Conservation (phyloP, 2,888 invertebrate species). For the Cheilosia soror region DNA sequence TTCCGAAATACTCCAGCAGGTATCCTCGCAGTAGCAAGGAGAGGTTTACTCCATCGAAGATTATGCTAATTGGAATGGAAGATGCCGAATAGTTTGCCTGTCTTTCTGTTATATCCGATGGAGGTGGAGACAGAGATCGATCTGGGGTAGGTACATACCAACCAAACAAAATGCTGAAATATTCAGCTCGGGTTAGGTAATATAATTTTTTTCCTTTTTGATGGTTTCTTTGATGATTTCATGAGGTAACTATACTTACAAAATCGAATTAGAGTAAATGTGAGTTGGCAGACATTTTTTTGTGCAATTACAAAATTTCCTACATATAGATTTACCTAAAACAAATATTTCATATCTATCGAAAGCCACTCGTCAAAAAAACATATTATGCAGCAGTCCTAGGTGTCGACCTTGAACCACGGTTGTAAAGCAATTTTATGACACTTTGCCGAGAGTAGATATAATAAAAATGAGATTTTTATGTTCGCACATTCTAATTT, state of each 20-base stretch:
- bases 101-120: constrained; percentile 1
- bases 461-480: constrained; percentile 64
- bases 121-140: constrained; percentile 25
- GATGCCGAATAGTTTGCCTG: constrained; percentile 29
- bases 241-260: constrained; percentile 11
- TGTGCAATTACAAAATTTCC: not conserved
- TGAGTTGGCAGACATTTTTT: constrained; percentile 26
- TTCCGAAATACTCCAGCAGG: constrained; percentile 60
- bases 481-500: constrained; percentile 72
- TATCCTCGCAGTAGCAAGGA: constrained; percentile 41
- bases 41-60: constrained; percentile 26
- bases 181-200: not conserved
- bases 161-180: constrained; percentile 1
- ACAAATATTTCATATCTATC: not conserved
- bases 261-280: constrained; percentile 1
- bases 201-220: not conserved
- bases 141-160: not conserved
- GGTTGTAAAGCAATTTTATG: constrained; percentile 73
- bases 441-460: constrained; percentile 48
- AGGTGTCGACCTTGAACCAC: constrained; percentile 65
- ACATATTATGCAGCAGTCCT: constrained; percentile 35
- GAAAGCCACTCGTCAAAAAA: constrained; percentile 18
- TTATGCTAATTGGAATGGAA: constrained; percentile 62
- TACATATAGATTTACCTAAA: not conserved
- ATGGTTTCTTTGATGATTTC: not conserved